Conservation (phyloP, 2,888 invertebrate species). For the Sphaerophoria taeniata region DNA sequence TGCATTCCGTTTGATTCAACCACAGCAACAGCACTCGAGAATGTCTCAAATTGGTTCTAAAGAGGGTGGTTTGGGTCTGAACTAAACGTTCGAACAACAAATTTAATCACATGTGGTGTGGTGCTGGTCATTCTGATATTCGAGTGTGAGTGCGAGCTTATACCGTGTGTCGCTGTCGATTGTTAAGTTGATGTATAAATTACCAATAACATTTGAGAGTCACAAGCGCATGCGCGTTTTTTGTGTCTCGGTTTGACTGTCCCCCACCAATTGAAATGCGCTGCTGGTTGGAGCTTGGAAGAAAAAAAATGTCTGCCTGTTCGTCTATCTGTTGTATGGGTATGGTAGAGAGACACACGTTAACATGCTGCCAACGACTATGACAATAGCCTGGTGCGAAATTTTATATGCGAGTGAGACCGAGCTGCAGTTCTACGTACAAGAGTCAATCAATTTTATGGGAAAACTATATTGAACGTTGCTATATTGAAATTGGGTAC, state of each 20-base stretch:
- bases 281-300: neutral
- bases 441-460: constrained; percentile 67
- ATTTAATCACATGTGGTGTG: constrained; percentile 66
- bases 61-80: constrained; percentile 40
- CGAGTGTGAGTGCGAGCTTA: constrained; percentile 12
- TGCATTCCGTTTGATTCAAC: constrained; percentile 31
- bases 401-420: constrained; percentile 44
- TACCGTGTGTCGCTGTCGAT: constrained; percentile 7
- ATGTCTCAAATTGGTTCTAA: constrained; percentile 1
- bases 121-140: constrained; percentile 29
- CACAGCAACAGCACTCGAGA: constrained; percentile 31
- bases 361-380: constrained; percentile 30
- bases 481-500: constrained; percentile 1
- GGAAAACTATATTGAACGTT: constrained; percentile 47
- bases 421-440: neutral
- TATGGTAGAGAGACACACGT: constrained; percentile 52
- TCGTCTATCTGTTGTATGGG: constrained; percentile 49
- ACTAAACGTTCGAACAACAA: constrained; percentile 37
- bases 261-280: constrained; percentile 42
- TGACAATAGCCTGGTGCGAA: constrained; percentile 27
- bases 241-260: neutral
- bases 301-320: constrained; percentile 64
- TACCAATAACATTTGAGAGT: constrained; percentile 70
- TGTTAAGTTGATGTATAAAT: constrained; percentile 68
- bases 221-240: constrained; percentile 65